These are phyloP conservation scores for Pseudorasbora parva DNA, from an alignment of 2,113 vertebrate genomes.

Conservation along the genomic window DNA sequence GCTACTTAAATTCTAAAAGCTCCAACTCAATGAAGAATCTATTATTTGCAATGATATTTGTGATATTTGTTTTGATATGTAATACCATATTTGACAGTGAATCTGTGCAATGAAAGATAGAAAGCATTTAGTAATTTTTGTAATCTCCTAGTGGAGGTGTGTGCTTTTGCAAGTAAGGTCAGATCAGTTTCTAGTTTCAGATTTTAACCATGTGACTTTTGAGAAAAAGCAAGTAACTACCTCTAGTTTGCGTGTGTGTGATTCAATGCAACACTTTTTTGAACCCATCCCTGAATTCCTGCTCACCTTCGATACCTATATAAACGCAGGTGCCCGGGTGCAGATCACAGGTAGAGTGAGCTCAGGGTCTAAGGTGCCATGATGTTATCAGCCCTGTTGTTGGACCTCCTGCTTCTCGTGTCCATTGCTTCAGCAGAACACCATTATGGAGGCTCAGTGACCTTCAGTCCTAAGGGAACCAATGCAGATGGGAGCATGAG, in stretches of 20 bases:
- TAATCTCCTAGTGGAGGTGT: not conserved
- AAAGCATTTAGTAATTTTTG: not conserved
- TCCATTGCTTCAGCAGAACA: slow-evolving; percentile 4
- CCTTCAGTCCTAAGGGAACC: slow-evolving; percentile 55
- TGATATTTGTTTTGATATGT: no score
- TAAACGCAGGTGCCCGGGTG: not conserved
- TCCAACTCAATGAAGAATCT: not conserved
- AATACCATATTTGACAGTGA: no score
- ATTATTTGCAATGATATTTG: not conserved
- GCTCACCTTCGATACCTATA: not conserved
- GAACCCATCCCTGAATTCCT: not conserved
- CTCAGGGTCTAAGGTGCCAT: not conserved
- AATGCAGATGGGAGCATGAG: slow-evolving; percentile 52
- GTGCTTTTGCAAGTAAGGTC: not conserved
- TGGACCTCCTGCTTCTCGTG: slow-evolving; percentile 43
- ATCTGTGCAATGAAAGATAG: not conserved
- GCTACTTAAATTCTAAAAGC: not conserved
- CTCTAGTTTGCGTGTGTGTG: not conserved
- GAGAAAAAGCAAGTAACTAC: not conserved
- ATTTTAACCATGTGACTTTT: slow-evolving; percentile 21
- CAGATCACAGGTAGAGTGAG: not conserved
- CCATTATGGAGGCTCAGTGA: slow-evolving; percentile 45
- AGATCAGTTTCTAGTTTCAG: not conserved
- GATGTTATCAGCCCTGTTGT: slow-evolving; percentile 20
- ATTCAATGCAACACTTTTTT: not conserved